A percentile compares a stretch with the other conserved stretches of the same genome.
Evolutionary conservation across 2,888 invertebrate species (phyloP).

Genomic region (Ichneumoninae sp.): DNA sequence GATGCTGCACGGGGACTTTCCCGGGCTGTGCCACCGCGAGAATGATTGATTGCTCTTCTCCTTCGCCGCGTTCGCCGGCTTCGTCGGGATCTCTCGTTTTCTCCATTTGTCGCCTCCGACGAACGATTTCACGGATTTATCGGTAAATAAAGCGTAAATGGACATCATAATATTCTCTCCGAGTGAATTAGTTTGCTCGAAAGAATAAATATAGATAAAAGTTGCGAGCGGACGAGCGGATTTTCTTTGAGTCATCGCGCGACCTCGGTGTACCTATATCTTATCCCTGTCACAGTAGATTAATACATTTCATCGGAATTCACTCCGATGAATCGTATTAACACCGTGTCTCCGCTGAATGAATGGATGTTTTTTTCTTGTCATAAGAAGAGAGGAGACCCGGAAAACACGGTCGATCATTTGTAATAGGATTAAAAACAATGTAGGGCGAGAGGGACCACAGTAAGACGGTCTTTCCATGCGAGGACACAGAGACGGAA

Average conservation of each 20-base stretch:
- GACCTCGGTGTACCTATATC: neutral
- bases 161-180: constrained; percentile 66
- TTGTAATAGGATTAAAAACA: constrained; percentile 42
- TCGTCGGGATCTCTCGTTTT: constrained; percentile 36
- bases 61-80: constrained; percentile 27
- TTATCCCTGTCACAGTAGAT: neutral
- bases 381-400: neutral
- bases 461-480: neutral
- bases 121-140: constrained; percentile 63
- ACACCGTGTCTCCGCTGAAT: neutral
- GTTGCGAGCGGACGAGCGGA: neutral
- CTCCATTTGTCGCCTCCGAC: constrained; percentile 9
- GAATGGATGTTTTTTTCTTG: constrained; percentile 16
- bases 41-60: constrained; percentile 69
- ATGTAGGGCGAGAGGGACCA: constrained; percentile 12
- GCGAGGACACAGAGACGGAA: constrained; percentile 15
- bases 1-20: constrained; percentile 33
- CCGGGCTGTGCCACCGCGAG: constrained; percentile 38
- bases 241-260: constrained; percentile 27
- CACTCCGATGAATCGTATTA: neutral
- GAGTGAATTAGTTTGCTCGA: constrained; percentile 39
- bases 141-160: constrained; percentile 64
- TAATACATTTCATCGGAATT: neutral
- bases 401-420: neutral
- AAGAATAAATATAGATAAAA: constrained; percentile 15